Evolutionary conservation across 2,113 vertebrate genomes (phyloP).

Genomic region (Suricata suricatta): DNA sequence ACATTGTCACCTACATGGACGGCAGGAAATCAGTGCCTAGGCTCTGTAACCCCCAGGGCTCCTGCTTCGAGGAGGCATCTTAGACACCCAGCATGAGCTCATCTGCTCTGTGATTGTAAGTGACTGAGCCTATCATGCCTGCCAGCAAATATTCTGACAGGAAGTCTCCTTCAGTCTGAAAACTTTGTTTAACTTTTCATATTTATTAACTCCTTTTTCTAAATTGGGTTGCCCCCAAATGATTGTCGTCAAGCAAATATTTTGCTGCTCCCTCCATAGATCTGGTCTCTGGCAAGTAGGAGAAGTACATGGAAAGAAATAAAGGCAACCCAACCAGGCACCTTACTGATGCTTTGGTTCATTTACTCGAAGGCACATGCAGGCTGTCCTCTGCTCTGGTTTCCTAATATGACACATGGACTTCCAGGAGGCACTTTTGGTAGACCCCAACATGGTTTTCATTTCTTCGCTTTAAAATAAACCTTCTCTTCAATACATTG

Average conservation of each 20-base stretch:
- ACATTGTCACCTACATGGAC: neutral
- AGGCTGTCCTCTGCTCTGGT: neutral
- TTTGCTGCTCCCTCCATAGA: neutral
- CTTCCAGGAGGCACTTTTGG: neutral
- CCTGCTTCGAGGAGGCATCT: neutral
- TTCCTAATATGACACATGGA: neutral
- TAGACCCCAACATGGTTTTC: neutral
- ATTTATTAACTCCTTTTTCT: neutral
- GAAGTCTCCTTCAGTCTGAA: neutral
- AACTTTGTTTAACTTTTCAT: neutral
- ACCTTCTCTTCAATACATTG: neutral
- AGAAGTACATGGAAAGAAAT: neutral
- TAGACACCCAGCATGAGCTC: neutral
- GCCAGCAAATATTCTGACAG: neutral
- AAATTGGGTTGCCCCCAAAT: neutral
- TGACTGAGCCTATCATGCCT: neutral
- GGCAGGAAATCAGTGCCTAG: neutral
- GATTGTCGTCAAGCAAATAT: neutral
- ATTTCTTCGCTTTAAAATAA: constrained; percentile 26
- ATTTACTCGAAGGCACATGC: neutral
- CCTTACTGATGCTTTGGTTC: neutral
- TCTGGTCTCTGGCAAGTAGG: neutral
- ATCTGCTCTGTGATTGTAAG: neutral
- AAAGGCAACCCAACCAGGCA: neutral
- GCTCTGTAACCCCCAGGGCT: neutral